Evolutionary conservation across 2,888 invertebrate genomes (phyloP).

Genomic region (Tipula confusa): DNA sequence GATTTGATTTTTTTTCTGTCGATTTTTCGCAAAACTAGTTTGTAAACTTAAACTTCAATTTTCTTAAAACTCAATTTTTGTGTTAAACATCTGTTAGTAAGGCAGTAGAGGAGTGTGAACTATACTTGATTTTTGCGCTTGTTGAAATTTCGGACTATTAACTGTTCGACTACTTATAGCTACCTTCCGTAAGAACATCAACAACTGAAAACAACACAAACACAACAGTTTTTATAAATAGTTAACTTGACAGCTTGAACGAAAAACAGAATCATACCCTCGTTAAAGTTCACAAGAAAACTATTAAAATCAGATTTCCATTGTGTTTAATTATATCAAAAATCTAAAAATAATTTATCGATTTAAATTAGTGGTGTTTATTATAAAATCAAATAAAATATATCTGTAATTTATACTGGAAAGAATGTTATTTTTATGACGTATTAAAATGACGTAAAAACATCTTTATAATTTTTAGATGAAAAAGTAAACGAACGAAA

Average conservation of each 20-base stretch:
- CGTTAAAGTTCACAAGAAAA: neutral
- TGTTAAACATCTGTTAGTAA: too few relatives aligned
- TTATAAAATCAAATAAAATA: neutral
- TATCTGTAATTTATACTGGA: neutral
- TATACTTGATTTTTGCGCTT: too few relatives aligned
- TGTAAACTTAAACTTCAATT: too few relatives aligned
- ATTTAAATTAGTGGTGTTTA: neutral
- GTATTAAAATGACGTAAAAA: neutral
- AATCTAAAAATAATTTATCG: neutral
- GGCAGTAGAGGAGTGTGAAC: too few relatives aligned
- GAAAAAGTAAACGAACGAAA: neutral
- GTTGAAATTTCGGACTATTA: too few relatives aligned
- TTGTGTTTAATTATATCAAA: neutral
- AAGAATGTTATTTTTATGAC: neutral
- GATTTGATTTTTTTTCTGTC: too few relatives aligned
- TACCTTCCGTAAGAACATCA: too few relatives aligned
- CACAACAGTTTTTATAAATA: too few relatives aligned
- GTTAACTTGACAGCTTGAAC: neutral
- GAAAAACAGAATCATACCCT: neutral
- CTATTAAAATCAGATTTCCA: neutral
- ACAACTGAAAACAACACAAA: too few relatives aligned
- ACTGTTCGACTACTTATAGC: too few relatives aligned
- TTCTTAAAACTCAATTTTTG: too few relatives aligned
- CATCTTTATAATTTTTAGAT: neutral
- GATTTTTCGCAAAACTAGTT: too few relatives aligned